These are phyloP conservation scores for Pelagia noctiluca DNA, from an alignment of 30 jellyfish, hydroid and myxozoan species.

Conservation along the genomic window DNA sequence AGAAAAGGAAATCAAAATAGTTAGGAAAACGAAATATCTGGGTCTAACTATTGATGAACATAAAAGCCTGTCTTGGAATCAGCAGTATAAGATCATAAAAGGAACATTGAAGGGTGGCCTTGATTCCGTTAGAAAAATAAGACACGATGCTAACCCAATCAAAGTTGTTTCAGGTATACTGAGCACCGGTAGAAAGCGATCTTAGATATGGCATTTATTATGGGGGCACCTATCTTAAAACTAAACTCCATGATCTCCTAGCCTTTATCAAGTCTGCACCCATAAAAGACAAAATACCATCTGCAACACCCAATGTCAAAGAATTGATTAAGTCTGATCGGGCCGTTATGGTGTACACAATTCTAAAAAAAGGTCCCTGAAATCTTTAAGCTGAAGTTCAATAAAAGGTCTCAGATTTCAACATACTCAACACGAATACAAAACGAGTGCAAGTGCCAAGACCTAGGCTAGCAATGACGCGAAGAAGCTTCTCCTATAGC, in stretches of 20 bases:
- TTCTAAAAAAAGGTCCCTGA: constrained; percentile 29
- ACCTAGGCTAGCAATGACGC: constrained; percentile 37
- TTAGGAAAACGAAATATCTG: constrained; percentile 23
- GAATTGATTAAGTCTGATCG: constrained; percentile 11
- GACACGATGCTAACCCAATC: constrained; percentile 40
- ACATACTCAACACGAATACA: constrained; percentile 43
- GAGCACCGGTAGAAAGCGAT: constrained; percentile 27
- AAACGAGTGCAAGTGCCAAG: constrained; percentile 33
- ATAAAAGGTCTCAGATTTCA: no score
- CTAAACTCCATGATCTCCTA: constrained; percentile 2
- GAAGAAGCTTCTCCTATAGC: constrained; percentile 17
- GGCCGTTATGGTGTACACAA: constrained; percentile 16
- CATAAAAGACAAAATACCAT: constrained; percentile 27
- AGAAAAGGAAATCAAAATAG: constrained; percentile 34
- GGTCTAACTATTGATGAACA: constrained; percentile 21
- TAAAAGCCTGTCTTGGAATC: constrained; percentile 47
- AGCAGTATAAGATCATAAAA: constrained; percentile 6
- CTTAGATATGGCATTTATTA: constrained; percentile 9
- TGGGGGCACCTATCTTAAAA: constrained; percentile 15
- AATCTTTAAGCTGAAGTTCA: no score
- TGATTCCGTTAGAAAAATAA: constrained; percentile 17
- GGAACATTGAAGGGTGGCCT: no score
- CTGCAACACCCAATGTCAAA: constrained; percentile 6
- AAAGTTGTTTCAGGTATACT: constrained; percentile 30
- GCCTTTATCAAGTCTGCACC: constrained; percentile 17